Conservation (phyloP, 2,113 vertebrate genomes). For the Onychostruthus taczanowskii region DNA sequence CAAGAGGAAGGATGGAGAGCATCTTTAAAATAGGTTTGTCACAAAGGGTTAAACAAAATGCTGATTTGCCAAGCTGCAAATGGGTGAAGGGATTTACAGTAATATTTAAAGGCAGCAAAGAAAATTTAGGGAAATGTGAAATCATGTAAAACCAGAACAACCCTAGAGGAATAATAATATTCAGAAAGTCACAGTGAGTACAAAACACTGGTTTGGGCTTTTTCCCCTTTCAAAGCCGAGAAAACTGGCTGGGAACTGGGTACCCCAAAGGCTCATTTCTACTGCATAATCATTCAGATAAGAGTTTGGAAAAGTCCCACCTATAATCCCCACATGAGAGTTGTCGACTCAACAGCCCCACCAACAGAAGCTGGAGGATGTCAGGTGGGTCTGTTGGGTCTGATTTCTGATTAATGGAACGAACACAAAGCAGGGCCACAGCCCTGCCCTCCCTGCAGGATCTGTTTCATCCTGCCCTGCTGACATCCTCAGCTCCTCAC, state of each 20-base stretch:
- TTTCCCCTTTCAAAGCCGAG: not conserved
- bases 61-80: not conserved
- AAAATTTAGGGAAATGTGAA: constrained; percentile 15
- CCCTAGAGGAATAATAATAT: constrained; percentile 4
- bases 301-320: not conserved
- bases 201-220: not conserved
- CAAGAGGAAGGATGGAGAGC: not conserved
- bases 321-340: not conserved
- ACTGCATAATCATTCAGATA: not conserved
- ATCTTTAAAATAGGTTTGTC: not conserved
- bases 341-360: not conserved
- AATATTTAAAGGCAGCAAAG: not conserved
- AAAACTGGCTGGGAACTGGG: not conserved
- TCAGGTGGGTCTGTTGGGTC: not conserved
- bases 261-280: not conserved
- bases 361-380: not conserved
- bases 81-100: not conserved
- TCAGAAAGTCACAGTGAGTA: not conserved
- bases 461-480: not conserved
- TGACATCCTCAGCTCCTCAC: not conserved
- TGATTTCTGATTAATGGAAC: not conserved
- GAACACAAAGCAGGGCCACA: not conserved
- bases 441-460: not conserved
- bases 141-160: constrained; percentile 33
- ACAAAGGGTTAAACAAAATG: constrained; percentile 45